phyloP scores from a whole-genome alignment of 64 coral and sea anemone genomes.

The Porites lutea region DNA sequence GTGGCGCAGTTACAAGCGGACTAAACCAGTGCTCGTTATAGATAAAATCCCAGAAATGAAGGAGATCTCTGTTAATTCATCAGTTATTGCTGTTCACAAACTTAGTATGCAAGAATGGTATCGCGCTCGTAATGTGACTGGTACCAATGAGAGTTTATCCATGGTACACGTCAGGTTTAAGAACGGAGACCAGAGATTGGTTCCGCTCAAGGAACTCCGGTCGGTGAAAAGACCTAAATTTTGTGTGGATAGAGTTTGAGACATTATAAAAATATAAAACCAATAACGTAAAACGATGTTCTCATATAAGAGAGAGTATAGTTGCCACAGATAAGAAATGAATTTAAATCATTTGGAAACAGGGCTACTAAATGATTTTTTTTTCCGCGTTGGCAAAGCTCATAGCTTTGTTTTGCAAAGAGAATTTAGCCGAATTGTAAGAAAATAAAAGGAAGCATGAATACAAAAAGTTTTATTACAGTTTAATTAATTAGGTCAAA shows the following conservation, averaged over 20 bases:
- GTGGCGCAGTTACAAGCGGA: neutral
- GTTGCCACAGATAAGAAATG: too few species aligned
- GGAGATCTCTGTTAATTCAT: slow-evolving; percentile 4
- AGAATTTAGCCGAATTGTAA: too few species aligned
- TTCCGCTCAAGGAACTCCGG: neutral
- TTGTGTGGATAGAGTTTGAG: neutral
- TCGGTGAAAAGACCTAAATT: neutral
- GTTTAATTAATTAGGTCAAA: too few species aligned
- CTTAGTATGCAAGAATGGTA: neutral
- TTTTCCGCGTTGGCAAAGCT: too few species aligned
- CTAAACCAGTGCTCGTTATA: neutral
- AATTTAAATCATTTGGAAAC: too few species aligned
- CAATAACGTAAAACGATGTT: too few species aligned
- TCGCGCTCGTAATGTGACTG: neutral
- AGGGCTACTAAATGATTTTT: too few species aligned
- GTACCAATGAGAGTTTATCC: neutral
- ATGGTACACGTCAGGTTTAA: neutral
- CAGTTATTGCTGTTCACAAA: slow-evolving; percentile 18
- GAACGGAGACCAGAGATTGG: neutral
- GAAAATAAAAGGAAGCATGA: too few species aligned
- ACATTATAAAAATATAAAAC: too few species aligned
- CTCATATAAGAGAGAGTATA: too few species aligned
- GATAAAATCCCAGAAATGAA: neutral
- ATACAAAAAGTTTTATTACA: too few species aligned
- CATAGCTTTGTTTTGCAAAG: too few species aligned